Percentiles rank a stretch among this genome's conserved stretches.
Conservation (phyloP, 1,140 invertebrate species). For the Magallana angulata region DNA sequence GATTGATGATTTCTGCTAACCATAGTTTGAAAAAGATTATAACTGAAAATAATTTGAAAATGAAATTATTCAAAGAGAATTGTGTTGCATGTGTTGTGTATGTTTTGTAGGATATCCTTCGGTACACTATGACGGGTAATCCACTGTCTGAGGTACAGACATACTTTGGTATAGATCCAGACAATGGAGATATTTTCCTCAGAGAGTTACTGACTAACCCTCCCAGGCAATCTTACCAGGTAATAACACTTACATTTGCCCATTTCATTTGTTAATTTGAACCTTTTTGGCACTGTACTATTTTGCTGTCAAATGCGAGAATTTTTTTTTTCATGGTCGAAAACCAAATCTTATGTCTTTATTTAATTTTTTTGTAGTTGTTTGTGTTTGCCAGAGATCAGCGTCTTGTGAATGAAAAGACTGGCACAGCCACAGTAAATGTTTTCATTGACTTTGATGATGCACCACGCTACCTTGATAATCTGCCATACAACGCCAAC, state of each 20-base stretch:
- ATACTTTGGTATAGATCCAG: conserved; percentile 69
- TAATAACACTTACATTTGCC: conserved; percentile 71
- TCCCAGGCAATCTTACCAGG: conserved; percentile 85
- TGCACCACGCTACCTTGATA: conserved; percentile 87
- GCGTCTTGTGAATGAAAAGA: conserved; percentile 86
- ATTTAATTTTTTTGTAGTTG: conserved; percentile 47
- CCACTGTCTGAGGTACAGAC: conserved; percentile 9
- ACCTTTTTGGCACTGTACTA: not conserved
- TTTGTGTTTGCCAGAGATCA: conserved; percentile 93
- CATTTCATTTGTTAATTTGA: conserved; percentile 6
- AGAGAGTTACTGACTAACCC: conserved; percentile 61
- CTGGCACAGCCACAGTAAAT: conserved; percentile 92
- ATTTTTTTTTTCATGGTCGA: not conserved
- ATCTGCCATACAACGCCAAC: conserved; percentile 60
- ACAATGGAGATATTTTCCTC: conserved; percentile 66
- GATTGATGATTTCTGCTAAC: too few species aligned
- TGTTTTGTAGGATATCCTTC: conserved; percentile 66
- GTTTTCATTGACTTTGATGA: conserved; percentile 88
- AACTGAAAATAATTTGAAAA: too few species aligned
- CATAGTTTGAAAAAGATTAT: too few species aligned
- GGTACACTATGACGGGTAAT: conserved; percentile 56
- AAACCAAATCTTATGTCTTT: too few species aligned
- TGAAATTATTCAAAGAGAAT: not conserved
- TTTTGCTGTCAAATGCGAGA: not conserved
- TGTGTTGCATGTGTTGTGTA: not conserved